Base-by-base conservation (phyloP, 2,797 vertebrate genomes). In the Eupleurogrammus muticus region DNA sequence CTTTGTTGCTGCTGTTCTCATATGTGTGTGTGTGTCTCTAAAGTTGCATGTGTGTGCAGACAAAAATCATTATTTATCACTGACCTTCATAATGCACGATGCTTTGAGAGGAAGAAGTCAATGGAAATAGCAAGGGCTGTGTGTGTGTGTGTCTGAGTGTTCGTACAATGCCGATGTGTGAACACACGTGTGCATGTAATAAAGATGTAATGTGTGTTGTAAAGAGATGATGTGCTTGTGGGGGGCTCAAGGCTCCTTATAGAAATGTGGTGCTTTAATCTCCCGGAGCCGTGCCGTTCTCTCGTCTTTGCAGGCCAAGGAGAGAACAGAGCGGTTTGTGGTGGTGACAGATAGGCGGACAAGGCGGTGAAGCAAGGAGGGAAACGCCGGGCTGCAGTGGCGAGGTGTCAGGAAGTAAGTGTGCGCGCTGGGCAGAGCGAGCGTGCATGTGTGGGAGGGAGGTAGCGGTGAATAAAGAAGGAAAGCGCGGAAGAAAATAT, bases 161-260 rank as follows among this genome's bases (percentile, higher is more conserved):
- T n/a, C n/a, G n/a, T n/a, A n/a, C n/a, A n/a, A n/a, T n/a, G n/a
- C n/a, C 11, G 23, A 40, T 9, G 44, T 28, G 52, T 44, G 55
- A 62, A 48, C 50, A 40, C 44, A 55, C 63, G 16, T 9, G 16
- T 51, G 56, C 66, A 35, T 68, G 28, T 65, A 73, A 73, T 79
- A 68, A 28, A 28, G 70, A 78, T 73, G 76, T 64, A 66, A 70
- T 75, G 73, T 75, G 75, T 64, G 60, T 84, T 77, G n/a, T n/a
- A 79, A 83, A 84, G 85, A 86, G 80, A 82, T 84, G 63, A 56
- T 83, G 64, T 75, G 67, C 66, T 55, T 66, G 71, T 54, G 52
- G 46, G 61, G 21, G 62, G 65, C 20, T 34, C 0, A 0, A 8
- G 14, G 38, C 49, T 58, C 49, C 6, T 66, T 55, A 68, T 48